Evolutionary conservation across 2,113 vertebrate species (phyloP).

Genomic region (Scolopax mira): DNA sequence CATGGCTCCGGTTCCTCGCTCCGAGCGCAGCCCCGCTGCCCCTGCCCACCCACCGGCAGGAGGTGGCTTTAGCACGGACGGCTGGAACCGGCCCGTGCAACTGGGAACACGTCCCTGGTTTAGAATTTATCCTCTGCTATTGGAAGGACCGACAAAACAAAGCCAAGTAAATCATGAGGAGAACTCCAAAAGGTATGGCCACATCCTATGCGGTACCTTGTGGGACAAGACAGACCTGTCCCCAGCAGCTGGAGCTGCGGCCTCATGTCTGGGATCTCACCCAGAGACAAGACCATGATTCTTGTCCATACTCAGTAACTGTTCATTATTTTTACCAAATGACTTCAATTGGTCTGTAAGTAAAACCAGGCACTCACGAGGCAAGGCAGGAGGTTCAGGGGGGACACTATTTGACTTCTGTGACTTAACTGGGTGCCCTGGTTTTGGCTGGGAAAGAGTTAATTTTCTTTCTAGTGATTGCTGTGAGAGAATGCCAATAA

Average conservation of each 20-base stretch:
- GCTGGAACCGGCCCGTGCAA: not conserved
- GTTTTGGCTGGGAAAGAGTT: not conserved
- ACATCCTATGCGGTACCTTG: not conserved
- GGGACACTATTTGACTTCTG: not conserved
- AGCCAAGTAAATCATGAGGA: not conserved
- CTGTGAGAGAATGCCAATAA: not conserved
- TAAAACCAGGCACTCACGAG: not conserved
- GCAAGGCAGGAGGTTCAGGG: not conserved
- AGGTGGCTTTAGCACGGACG: not conserved
- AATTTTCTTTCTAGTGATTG: not conserved
- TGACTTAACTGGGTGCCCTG: not conserved
- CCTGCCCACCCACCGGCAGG: not conserved
- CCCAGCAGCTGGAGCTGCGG: not conserved
- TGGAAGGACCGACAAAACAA: not conserved
- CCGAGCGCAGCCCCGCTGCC: not conserved
- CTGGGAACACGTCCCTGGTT: not conserved
- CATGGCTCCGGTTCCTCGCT: too few relatives aligned
- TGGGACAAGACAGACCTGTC: not conserved
- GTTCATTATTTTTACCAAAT: not conserved
- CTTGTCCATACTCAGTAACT: not conserved
- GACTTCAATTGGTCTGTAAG: not conserved
- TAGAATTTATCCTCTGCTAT: not conserved
- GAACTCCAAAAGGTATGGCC: not conserved
- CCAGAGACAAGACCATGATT: fast-evolving
- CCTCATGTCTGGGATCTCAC: not conserved